Conservation (phyloP, 1,140 invertebrate genomes). For the Condylostylus longicornis region DNA sequence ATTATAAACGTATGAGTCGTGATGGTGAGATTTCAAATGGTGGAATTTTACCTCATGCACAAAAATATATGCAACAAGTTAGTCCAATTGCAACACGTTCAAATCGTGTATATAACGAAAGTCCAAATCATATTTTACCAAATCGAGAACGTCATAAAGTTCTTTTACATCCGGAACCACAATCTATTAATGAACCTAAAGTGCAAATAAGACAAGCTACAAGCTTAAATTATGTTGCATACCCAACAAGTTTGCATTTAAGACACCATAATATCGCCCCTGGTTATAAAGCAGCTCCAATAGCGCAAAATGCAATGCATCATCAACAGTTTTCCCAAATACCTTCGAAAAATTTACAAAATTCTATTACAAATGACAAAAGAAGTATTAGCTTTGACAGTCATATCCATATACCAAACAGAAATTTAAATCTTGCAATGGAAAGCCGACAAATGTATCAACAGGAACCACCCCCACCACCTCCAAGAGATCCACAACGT, state of each 20-base stretch:
- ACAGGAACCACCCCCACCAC: conserved; percentile 53
- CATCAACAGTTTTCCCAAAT: conserved; percentile 7
- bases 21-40: conserved; percentile 46
- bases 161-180: background rate
- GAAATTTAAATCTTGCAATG: too few species aligned
- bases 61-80: conserved; percentile 6
- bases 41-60: conserved; percentile 26
- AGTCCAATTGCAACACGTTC: too few species aligned
- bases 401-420: conserved; percentile 23
- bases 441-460: conserved; percentile 22
- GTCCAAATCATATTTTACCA: too few species aligned
- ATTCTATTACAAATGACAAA: conserved; percentile 19
- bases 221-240: conserved; percentile 1
- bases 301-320: conserved; percentile 2
- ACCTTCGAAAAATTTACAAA: conserved; percentile 13
- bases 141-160: too few species aligned
- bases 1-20: conserved; percentile 54
- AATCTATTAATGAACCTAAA: background rate
- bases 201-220: conserved; percentile 4
- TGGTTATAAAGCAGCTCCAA: conserved; percentile 8
- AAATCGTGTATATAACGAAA: too few species aligned
- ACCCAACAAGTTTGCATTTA: conserved; percentile 8
- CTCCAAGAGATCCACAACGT: conserved; percentile 50
- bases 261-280: conserved; percentile 17
- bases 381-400: conserved; percentile 31